A percentile compares a stretch with the other conserved stretches of the same genome.
phyloP scores from a whole-genome alignment of 2,113 vertebrate genomes.

The Erythrolamprus reginae region DNA sequence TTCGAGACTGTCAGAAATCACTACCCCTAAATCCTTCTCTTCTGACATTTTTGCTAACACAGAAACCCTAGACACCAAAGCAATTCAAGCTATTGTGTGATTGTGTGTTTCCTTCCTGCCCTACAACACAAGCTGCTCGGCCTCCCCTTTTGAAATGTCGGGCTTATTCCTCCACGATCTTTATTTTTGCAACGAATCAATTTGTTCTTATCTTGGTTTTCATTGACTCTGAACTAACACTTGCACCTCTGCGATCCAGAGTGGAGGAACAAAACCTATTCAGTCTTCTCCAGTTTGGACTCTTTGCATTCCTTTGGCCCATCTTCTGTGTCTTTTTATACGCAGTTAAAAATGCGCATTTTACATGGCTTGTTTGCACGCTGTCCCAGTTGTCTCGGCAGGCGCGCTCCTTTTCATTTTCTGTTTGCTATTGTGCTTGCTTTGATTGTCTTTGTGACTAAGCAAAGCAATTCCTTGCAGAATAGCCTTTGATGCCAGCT shows the following conservation, averaged over 20 bases:
- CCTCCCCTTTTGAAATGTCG: neutral
- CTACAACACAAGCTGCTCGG: neutral
- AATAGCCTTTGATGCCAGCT: slow-evolving; percentile 17
- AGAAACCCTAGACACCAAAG: neutral
- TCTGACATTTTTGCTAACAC: too few relatives aligned
- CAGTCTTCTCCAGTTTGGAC: neutral
- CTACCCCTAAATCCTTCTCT: too few relatives aligned
- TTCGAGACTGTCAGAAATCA: too few relatives aligned
- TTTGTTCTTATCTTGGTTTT: neutral
- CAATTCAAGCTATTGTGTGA: neutral
- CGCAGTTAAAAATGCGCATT: neutral
- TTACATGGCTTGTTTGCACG: neutral
- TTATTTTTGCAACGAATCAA: neutral
- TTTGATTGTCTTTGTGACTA: slow-evolving; percentile 21
- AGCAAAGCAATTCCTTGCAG: slow-evolving; percentile 13
- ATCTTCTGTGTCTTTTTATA: slow-evolving; percentile 7
- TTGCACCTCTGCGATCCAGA: neutral
- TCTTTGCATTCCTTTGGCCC: neutral
- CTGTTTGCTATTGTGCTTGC: slow-evolving; percentile 1
- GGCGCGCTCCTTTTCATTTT: slow-evolving; percentile 6
- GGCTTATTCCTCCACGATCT: neutral
- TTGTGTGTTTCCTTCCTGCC: neutral
- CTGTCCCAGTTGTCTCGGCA: neutral
- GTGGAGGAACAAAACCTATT: neutral
- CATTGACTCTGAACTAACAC: neutral